Conservation (phyloP, 2,113 vertebrate species). For the Oncorhynchus nerka region DNA sequence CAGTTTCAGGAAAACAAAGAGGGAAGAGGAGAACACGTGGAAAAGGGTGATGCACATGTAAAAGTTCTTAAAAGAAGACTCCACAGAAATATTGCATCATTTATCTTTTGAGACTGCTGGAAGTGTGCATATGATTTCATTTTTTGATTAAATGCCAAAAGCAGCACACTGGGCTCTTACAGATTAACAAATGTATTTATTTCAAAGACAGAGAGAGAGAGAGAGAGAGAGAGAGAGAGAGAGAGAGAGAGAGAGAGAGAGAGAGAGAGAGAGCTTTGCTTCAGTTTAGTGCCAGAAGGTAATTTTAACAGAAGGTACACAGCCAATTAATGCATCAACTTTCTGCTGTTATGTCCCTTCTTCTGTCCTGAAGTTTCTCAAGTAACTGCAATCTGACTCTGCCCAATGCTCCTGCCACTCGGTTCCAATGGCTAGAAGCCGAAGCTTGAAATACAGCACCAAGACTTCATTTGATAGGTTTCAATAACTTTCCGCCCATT, state of each 20-base stretch:
- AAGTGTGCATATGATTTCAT: constrained; percentile 84
- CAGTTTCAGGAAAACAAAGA: constrained; percentile 69
- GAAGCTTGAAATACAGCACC: neutral
- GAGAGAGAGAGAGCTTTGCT: constrained; percentile 1
- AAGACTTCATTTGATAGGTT: neutral
- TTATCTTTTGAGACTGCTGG: constrained; percentile 85
- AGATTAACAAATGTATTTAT: constrained; percentile 83
- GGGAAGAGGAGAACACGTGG: constrained; percentile 80
- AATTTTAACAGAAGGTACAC: constrained; percentile 47
- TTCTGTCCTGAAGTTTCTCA: constrained; percentile 9
- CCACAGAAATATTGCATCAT: constrained; percentile 86
- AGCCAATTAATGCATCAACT: constrained; percentile 37
- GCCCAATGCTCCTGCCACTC: neutral
- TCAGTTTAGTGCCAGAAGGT: constrained; percentile 51
- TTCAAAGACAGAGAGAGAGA: constrained; percentile 49
- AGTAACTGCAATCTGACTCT: neutral
- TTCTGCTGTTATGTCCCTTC: constrained; percentile 12
- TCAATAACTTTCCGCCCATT: neutral
- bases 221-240: constrained; percentile 35
- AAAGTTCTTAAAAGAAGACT: constrained; percentile 85
- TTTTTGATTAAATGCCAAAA: constrained; percentile 96
- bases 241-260: constrained; percentile 35
- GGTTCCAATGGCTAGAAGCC: too few relatives aligned
- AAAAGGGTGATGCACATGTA: constrained; percentile 84
- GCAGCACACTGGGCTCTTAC: constrained; percentile 84